Base-by-base conservation (phyloP, 2,113 vertebrate genomes). In the Probosciger aterrimus region DNA sequence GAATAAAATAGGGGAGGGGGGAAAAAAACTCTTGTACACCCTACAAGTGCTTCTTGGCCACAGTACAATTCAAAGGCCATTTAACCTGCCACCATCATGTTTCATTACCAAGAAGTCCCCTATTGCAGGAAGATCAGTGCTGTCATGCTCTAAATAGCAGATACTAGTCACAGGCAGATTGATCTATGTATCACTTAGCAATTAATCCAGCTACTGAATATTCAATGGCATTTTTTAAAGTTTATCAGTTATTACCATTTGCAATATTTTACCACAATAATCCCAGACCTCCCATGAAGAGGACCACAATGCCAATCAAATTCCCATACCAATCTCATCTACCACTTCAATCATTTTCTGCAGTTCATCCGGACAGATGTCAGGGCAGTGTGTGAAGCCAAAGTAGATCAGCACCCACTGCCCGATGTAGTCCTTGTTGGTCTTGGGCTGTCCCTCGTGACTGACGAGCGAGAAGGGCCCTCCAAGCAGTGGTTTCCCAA, bases 341-440 rank as follows among this genome's bases (percentile, higher is more conserved):
- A 99, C 99, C 22, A 98, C 99, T 82, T 98, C 95, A 16, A 99
- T 98, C 99, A 99, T 99, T 81, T 99, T 99, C 97, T 99, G 99
- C 18, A 99, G 90, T 70, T 99, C 99, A 53, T 99, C 99, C 1
- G 99, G 99, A 95, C 99, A 99, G 96, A 99, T 98, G 95, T 99
- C 99, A 15, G 99, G 99, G 91, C 99, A 99, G 97, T 99, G 99
- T 4, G 99, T 99, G 94, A 99, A 99, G 23, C 99, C 99, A 2
- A 99, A 99, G 89, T 99, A 99, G 96, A 99, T 96, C 86, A 99
- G 97, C 35, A 99, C 96, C 99, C 99, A 99, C 82, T 98, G 99
- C 79, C 99, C 99, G 0, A 99, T 44, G 97, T 98, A 99, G 97
- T 99, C 99, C 83, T 98, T 97, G 83, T 97, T 98, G 60, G 97